These are phyloP conservation scores for Caenorhabditis angaria DNA, from an alignment of 2,888 invertebrate species.

Conservation along the genomic window DNA sequence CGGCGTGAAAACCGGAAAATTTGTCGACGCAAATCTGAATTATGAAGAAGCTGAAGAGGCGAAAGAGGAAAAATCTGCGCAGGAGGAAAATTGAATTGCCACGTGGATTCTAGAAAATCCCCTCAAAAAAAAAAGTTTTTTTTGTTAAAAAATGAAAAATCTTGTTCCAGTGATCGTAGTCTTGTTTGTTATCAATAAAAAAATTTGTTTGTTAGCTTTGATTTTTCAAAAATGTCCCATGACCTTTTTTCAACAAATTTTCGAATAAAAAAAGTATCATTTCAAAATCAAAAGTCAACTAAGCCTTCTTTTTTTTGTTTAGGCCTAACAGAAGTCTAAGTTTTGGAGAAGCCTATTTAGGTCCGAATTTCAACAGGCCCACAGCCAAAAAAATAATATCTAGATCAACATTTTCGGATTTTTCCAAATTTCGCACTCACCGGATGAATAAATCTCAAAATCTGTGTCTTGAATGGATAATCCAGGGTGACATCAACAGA, in stretches of 20 bases:
- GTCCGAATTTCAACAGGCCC: background rate
- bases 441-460: conserved; percentile 22
- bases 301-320: too few relatives aligned
- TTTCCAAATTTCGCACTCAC: background rate
- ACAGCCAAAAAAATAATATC: too few relatives aligned
- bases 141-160: background rate
- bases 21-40: conserved; percentile 39
- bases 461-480: conserved; percentile 36
- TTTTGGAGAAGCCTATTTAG: background rate
- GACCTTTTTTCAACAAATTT: background rate
- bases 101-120: background rate
- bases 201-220: background rate
- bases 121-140: too few relatives aligned
- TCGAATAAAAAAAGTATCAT: background rate
- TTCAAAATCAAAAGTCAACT: background rate
- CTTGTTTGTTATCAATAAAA: background rate
- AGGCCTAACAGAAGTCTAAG: too few relatives aligned
- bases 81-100: background rate
- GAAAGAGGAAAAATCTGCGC: conserved; percentile 31
- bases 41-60: conserved; percentile 29
- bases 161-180: background rate
- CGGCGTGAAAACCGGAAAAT: conserved; percentile 53
- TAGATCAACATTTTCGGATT: too few relatives aligned
- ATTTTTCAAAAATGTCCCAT: background rate
- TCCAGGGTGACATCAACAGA: conserved; percentile 26